phyloP scores from a whole-genome alignment of 2,113 vertebrate species.

The Anarhynchus alexandrinus region DNA sequence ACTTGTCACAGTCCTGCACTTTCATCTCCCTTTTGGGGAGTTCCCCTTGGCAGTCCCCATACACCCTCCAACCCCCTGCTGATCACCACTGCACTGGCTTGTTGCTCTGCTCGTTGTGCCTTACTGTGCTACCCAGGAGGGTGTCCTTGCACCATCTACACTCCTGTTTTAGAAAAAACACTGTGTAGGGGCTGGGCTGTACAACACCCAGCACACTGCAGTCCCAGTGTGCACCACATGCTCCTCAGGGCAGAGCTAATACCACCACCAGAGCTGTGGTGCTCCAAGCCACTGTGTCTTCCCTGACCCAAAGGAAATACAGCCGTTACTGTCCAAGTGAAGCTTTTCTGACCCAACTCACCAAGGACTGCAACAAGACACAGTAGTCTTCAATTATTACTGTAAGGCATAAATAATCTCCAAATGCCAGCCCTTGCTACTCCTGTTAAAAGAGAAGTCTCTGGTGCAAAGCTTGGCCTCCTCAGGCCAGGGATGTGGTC shows the following conservation, averaged over 20 bases:
- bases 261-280: not conserved
- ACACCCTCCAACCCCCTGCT: not conserved
- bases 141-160: not conserved
- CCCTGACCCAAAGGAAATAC: not conserved
- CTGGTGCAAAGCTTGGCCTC: not conserved
- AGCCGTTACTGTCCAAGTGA: not conserved
- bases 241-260: not conserved
- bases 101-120: not conserved
- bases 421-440: not conserved
- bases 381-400: not conserved
- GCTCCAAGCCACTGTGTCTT: not conserved
- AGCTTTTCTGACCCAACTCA: not conserved
- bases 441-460: not conserved
- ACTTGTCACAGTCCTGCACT: not conserved
- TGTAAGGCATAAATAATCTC: not conserved
- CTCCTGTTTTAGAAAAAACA: not conserved
- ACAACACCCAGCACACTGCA: not conserved
- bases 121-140: not conserved
- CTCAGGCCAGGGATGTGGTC: not conserved
- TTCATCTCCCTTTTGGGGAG: not conserved
- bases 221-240: fast-evolving
- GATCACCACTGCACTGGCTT: not conserved
- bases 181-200: not conserved
- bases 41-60: not conserved
- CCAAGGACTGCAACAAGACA: not conserved